Evolutionary conservation across 2,888 invertebrate species (phyloP), one percentile per base, ranked within the genome.

Genomic region (Cynaeus angustus): DNA sequence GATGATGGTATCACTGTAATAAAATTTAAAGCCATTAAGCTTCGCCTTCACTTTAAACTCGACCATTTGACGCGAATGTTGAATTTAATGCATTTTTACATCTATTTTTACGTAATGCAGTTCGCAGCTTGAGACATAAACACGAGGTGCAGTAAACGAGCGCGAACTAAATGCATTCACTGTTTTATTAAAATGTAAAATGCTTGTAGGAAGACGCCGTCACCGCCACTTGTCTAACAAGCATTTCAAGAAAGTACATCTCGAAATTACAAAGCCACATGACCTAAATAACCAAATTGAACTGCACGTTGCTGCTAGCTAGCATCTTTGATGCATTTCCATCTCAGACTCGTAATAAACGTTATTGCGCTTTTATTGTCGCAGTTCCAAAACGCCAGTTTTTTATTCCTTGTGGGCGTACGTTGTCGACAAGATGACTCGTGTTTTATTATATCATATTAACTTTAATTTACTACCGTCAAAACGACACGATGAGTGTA

Each of bases 91-190:
- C 55, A 55, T 16, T 55, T 16, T 55, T 55, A 14, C 21, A 16
- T 43, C 56, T 48, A 61, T 43, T 61, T 62, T 50, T 53, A 50
- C 53, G 68, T 71, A 77, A 73, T 76, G 77, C 74, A 77, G 77
- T 78, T 80, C 78, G 74, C 78, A 80, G 79, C 79, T 79, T 75
- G 71, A 73, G 75, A 74, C 74, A 75, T 81, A 80, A 81, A 81
- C 77, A 75, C 78, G 77, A 76, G 59, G 75, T 73, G 78, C 78
- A 76, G 75, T 81, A 81, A 81, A 81, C 79, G 74, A 77, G 61
- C 74, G 77, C 75, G 75, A 77, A 74, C 77, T 79, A 80, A 79
- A 78, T 72, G 77, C 77, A 78, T 64, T 50, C 38, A 58, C 56
- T 71, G 68, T 64, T 71, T 71, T 68, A 71, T 78, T 79, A 77